Evolutionary conservation across 2,888 invertebrate genomes (phyloP).

Genomic region (Griposia aprilina): DNA sequence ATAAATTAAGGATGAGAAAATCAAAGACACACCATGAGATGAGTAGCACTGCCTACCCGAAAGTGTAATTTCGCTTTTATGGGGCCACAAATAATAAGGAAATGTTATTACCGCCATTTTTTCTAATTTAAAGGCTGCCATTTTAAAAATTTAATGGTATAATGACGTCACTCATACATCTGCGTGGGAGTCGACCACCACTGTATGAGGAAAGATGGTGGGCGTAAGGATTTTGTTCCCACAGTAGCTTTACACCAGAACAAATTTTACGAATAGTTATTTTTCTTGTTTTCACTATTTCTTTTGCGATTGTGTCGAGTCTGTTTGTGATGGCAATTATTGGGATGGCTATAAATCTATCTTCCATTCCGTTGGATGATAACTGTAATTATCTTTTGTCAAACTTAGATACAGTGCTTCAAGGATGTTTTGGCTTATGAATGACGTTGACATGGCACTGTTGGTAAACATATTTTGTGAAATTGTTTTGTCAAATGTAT

Average conservation of each 20-base stretch:
- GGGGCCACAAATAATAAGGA: conserved; percentile 65
- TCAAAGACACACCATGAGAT: not conserved
- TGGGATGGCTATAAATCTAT: not conserved
- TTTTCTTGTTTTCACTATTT: not conserved
- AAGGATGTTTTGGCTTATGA: too few species aligned
- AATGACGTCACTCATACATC: conserved; percentile 46
- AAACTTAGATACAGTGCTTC: not conserved
- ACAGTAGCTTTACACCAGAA: not conserved
- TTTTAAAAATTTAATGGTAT: conserved; percentile 41
- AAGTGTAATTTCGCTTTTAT: conserved; percentile 66
- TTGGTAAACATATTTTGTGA: too few species aligned
- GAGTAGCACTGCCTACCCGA: conserved; percentile 54
- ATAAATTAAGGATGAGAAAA: not conserved
- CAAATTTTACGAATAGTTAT: not conserved
- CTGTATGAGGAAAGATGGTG: not conserved
- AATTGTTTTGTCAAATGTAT: too few species aligned
- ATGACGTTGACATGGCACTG: too few species aligned
- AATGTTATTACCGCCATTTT: conserved; percentile 63
- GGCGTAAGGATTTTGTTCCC: conserved; percentile 32
- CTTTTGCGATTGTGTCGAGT: not conserved
- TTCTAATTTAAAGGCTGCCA: conserved; percentile 49
- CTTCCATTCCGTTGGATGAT: too few species aligned
- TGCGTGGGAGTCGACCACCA: conserved; percentile 50
- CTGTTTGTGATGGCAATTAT: not conserved
- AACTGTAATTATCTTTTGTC: not conserved